Conservation (phyloP, 1,140 invertebrate genomes). For the Orchestia grillus region DNA sequence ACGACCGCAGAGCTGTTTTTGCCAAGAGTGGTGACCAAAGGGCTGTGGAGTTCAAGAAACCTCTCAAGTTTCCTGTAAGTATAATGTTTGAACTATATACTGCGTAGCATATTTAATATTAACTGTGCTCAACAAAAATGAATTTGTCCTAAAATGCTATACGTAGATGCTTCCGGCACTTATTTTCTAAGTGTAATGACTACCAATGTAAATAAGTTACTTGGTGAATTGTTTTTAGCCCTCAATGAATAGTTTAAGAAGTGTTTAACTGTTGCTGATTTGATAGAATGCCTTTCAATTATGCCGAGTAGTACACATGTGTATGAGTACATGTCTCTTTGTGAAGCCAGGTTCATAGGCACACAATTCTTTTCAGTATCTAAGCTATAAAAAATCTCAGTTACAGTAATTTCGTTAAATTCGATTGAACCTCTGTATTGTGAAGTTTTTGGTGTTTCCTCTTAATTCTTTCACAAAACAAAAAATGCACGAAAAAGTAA, state of each 20-base stretch:
- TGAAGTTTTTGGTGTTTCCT: neutral
- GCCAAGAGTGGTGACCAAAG: neutral
- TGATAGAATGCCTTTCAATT: neutral
- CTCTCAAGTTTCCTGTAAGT: neutral
- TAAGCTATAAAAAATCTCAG: too few relatives aligned
- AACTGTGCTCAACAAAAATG: neutral
- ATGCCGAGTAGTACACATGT: neutral
- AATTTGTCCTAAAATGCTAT: neutral
- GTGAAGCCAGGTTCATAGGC: too few relatives aligned
- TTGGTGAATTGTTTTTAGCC: neutral
- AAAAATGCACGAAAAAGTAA: too few relatives aligned
- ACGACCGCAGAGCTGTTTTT: constrained; percentile 37
- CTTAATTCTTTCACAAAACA: neutral
- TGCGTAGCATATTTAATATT: neutral
- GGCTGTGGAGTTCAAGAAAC: constrained; percentile 34
- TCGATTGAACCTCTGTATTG: neutral
- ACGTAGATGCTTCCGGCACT: neutral
- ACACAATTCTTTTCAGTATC: too few relatives aligned
- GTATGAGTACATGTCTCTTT: too few relatives aligned
- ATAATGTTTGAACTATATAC: neutral
- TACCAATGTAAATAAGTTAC: neutral
- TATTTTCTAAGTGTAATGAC: neutral
- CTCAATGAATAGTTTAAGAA: neutral
- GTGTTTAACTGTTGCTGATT: neutral
- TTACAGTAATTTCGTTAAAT: too few relatives aligned